Evolutionary conservation across 2,797 vertebrate species (phyloP), one percentile per base, ranked within the genome.

Genomic region (Phoxinus dragarum): DNA sequence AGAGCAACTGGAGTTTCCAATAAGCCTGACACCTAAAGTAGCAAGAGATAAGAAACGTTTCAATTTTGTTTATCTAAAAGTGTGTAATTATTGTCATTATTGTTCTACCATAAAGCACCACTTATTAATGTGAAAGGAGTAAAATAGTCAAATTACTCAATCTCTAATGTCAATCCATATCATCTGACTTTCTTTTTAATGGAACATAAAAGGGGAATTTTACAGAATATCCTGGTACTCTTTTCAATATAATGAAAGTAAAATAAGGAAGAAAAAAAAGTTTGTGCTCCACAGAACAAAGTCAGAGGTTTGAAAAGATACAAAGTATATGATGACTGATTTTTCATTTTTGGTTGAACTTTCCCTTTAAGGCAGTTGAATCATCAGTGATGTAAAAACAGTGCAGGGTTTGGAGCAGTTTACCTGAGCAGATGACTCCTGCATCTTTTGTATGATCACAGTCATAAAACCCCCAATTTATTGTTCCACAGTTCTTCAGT

Each of bases 361-460:
- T 12, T 61, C 4, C 4, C 23, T 61, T 61, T 61, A 5, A 27
- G 5, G 56, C 23, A n/a, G 7, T 21, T 27, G 7, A 6, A 1
- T 19, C 0, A 19, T 67, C 6, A 17, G 6, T 36, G 16, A 67
- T 36, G 3, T 34, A 36, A 67, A 67, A 36, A 54, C 27, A 67
- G 31, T 0, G 2, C 0, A 4, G 79, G 80, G 34, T 0, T 0
- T 2, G 4, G 44, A 47, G 12, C 12, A 47, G 14, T 23, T 59
- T 83, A 94, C 94, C 93, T 91, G 93, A 93, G 76, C 94, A 95
- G 23, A 93, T 74, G 27, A 94, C 92, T 40, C 92, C 94, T 0
- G 89, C 91, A 8, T 95, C 66, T 38, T 68, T 68, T 2, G 34
- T 11, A 68, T 68, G 66, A 68, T 38, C 36, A 68, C 94, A 36